Percentiles rank a stretch among this genome's conserved stretches.
phyloP scores from a whole-genome alignment of 1,140 invertebrate species.

The Heliothis subflexa region DNA sequence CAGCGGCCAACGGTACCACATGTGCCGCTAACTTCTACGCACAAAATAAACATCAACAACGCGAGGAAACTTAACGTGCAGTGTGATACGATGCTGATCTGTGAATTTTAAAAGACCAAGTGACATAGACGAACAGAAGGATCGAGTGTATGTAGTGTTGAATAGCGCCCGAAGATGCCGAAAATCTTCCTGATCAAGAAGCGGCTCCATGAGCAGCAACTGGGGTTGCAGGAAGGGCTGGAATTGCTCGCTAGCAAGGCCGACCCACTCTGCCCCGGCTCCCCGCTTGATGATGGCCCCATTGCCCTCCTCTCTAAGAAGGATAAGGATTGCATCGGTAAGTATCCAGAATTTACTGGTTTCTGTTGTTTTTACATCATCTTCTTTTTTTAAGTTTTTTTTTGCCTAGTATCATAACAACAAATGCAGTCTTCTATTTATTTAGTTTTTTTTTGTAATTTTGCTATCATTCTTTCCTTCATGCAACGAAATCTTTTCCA shows the following conservation, averaged over 20 bases:
- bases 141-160: constrained; percentile 81
- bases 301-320: constrained; percentile 87
- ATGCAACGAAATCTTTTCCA: background rate
- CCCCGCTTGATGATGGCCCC: constrained; percentile 85
- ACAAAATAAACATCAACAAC: constrained; percentile 76
- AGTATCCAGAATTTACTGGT: constrained; percentile 57
- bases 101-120: constrained; percentile 76
- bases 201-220: constrained; percentile 94
- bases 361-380: constrained; percentile 34
- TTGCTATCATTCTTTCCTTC: background rate
- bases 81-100: constrained; percentile 81
- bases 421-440: background rate
- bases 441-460: background rate
- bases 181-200: constrained; percentile 96
- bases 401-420: constrained; percentile 42
- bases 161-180: constrained; percentile 89
- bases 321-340: constrained; percentile 83
- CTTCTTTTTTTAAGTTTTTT: constrained; percentile 45
- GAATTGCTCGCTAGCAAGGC: constrained; percentile 88
- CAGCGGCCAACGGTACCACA: constrained; percentile 83
- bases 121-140: constrained; percentile 71
- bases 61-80: constrained; percentile 79
- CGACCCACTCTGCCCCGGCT: constrained; percentile 83
- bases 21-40: constrained; percentile 79
- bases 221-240: constrained; percentile 92